A percentile compares a stretch with the other conserved stretches of the same genome.
Conservation (phyloP, 2,797 vertebrate species). For the Typhlichthys eigenmanni region DNA sequence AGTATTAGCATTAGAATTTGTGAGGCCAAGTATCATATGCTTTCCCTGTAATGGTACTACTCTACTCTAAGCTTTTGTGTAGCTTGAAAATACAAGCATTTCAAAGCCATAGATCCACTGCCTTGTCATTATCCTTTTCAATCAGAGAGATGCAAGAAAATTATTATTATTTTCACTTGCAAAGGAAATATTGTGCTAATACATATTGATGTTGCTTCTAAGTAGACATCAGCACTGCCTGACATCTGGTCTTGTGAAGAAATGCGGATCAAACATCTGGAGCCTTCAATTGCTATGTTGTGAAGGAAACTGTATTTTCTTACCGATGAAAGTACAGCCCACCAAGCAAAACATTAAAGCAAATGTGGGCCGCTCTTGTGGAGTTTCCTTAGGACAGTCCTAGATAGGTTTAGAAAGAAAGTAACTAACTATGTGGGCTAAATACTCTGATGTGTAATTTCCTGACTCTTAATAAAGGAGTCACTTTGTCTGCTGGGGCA, state of each 20-base stretch:
- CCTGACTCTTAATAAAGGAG: conserved; percentile 9
- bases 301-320: conserved; percentile 38
- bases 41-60: no score
- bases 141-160: conserved; percentile 45
- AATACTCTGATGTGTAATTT: neutral
- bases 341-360: conserved; percentile 46
- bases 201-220: conserved; percentile 47
- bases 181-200: conserved; percentile 49
- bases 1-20: no score
- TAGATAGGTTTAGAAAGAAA: conserved; percentile 4
- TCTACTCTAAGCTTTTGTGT: no score
- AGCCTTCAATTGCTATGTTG: conserved; percentile 51
- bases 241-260: conserved; percentile 65
- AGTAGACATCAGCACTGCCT: conserved; percentile 28
- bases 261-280: conserved; percentile 65
- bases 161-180: conserved; percentile 55
- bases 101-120: conserved; percentile 9
- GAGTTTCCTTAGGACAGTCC: neutral
- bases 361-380: conserved; percentile 26
- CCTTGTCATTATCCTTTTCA: conserved; percentile 65
- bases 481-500: conserved; percentile 17
- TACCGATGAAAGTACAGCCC: conserved; percentile 35
- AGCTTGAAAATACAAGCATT: no score
- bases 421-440: conserved; percentile 6
- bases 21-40: no score